A percentile compares a stretch with the other conserved stretches of the same genome.
phyloP scores from a whole-genome alignment of 2,113 vertebrate genomes.

The Chlamydotis undulata region DNA sequence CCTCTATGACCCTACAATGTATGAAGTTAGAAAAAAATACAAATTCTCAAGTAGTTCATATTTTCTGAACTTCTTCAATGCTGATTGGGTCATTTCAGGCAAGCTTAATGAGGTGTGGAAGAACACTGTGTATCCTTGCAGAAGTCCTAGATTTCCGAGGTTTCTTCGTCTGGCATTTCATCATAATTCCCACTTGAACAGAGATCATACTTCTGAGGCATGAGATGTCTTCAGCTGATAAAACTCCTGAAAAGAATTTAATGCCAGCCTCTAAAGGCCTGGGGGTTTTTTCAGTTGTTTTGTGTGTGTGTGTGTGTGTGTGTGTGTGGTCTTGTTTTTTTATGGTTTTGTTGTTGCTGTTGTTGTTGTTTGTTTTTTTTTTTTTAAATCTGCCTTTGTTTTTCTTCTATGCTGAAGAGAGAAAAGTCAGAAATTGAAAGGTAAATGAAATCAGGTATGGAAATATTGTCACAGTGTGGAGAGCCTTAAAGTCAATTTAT shows the following conservation, averaged over 20 bases:
- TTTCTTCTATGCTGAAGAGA: background rate
- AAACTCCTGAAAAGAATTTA: background rate
- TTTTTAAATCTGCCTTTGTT: background rate
- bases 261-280: background rate
- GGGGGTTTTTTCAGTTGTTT: background rate
- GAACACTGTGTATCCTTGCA: background rate
- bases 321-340: background rate
- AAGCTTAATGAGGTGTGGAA: background rate
- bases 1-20: background rate
- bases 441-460: background rate
- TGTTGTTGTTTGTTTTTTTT: background rate
- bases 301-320: too few species aligned
- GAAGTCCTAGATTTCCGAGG: background rate
- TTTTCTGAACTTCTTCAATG: background rate
- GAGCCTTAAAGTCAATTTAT: background rate
- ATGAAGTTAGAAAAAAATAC: background rate
- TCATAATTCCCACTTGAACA: background rate
- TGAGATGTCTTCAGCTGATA: background rate
- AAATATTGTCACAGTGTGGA: background rate
- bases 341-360: too few species aligned
- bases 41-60: background rate
- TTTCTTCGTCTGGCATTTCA: background rate
- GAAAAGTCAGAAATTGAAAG: background rate
- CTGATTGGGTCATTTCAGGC: background rate
- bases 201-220: background rate